phyloP scores from a whole-genome alignment of 2,113 vertebrate species.

The Gasterosteus aculeatus region DNA sequence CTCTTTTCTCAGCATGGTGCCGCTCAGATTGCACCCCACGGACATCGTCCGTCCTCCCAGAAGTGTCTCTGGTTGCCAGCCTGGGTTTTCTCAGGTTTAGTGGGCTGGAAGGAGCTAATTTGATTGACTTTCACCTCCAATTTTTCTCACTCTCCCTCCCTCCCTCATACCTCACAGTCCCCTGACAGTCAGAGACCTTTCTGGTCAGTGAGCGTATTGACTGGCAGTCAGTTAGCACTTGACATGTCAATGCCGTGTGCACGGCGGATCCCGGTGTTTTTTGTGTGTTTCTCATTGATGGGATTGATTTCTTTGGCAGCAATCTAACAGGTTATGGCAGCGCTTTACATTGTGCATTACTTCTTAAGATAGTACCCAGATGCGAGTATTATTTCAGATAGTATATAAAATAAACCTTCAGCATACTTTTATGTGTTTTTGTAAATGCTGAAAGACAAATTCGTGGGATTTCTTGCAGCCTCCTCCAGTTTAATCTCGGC shows the following conservation, averaged over 20 bases:
- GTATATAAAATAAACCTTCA: neutral
- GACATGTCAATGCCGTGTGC: constrained; percentile 78
- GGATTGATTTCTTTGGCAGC: constrained; percentile 39
- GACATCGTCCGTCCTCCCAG: constrained; percentile 58
- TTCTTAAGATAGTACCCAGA: neutral
- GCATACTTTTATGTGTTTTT: neutral
- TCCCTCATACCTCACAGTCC: constrained; percentile 67
- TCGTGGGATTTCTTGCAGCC: neutral
- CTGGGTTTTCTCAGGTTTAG: constrained; percentile 66
- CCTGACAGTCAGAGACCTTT: constrained; percentile 76
- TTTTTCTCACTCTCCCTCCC: constrained; percentile 33
- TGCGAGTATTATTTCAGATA: neutral
- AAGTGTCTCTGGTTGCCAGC: constrained; percentile 53
- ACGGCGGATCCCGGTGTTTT: constrained; percentile 46
- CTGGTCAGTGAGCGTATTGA: constrained; percentile 84
- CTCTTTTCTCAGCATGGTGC: constrained; percentile 64
- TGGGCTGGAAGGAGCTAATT: constrained; percentile 78
- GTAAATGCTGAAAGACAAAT: neutral
- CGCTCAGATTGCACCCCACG: constrained; percentile 65
- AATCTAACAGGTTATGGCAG: constrained; percentile 27
- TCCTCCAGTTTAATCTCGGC: constrained; percentile 9
- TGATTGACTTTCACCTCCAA: constrained; percentile 81
- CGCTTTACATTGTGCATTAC: neutral
- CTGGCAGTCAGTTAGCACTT: constrained; percentile 80
- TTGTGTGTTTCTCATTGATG: constrained; percentile 49